Evolutionary conservation across 2,797 vertebrate genomes (phyloP).

Genomic region (Notamacropus eugenii): DNA sequence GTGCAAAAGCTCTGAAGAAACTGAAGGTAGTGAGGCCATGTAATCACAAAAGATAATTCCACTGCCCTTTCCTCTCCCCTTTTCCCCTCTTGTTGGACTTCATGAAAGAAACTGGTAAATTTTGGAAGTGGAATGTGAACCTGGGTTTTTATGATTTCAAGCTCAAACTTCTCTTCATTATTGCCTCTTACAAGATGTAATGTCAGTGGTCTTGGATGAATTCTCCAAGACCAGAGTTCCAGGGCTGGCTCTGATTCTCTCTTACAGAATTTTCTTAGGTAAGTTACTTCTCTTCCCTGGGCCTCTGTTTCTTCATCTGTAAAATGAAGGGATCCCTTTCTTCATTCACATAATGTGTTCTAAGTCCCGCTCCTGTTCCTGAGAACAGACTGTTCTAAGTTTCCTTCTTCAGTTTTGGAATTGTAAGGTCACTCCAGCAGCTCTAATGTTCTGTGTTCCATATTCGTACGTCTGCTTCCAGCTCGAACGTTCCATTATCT

Average conservation of each 20-base stretch:
- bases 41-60: background rate
- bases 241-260: background rate
- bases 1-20: background rate
- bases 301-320: background rate
- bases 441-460: background rate
- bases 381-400: background rate
- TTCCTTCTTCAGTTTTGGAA: background rate
- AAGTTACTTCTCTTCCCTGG: background rate
- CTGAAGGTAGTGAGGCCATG: background rate
- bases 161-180: background rate
- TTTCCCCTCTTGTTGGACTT: background rate
- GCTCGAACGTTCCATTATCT: background rate
- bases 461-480: background rate
- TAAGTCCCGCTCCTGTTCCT: background rate
- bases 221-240: background rate
- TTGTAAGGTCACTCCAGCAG: background rate
- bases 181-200: background rate
- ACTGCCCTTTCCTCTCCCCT: fast-evolving
- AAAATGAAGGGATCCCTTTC: background rate
- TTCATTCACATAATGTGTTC: background rate
- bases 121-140: too few relatives aligned
- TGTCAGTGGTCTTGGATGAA: background rate
- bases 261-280: background rate
- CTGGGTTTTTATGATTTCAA: background rate
- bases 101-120: background rate